These are phyloP conservation scores for Melanaphis sacchari DNA, from an alignment of 1,140 invertebrate genomes.

Conservation along the genomic window DNA sequence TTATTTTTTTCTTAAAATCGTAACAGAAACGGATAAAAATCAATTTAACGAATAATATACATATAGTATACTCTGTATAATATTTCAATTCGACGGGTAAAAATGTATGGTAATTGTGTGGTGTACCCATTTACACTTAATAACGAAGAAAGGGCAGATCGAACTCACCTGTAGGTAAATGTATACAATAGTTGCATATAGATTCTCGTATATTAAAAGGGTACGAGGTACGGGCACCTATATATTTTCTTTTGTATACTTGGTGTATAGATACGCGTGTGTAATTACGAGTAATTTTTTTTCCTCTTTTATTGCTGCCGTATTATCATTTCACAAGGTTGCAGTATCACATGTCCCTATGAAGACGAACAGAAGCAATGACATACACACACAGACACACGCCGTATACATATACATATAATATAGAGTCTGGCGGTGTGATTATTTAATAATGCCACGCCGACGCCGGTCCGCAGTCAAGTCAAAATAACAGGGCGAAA, in stretches of 20 bases:
- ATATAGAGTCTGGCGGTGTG: background rate
- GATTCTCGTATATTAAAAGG: background rate
- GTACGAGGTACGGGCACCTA: background rate
- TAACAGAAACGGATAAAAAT: background rate
- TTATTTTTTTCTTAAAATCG: background rate
- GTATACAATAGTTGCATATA: background rate
- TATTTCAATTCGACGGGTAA: background rate
- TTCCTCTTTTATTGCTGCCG: background rate
- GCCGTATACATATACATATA: background rate
- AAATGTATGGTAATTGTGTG: background rate
- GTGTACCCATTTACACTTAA: background rate
- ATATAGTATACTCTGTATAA: background rate
- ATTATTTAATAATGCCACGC: slow-evolving; percentile 43
- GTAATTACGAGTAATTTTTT: slow-evolving; percentile 39
- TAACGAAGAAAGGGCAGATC: background rate
- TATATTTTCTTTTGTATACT: slow-evolving; percentile 22
- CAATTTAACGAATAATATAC: background rate
- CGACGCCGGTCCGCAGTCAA: slow-evolving; percentile 22
- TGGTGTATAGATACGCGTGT: background rate
- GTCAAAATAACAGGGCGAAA: slow-evolving; percentile 28
- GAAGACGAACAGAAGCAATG: slow-evolving; percentile 21
- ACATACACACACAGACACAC: background rate
- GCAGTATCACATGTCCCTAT: background rate
- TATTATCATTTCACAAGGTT: slow-evolving; percentile 18
- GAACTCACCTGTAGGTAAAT: background rate